Base-by-base conservation (phyloP, 1,140 invertebrate species). In the Hyposmocoma kahamanoa region DNA sequence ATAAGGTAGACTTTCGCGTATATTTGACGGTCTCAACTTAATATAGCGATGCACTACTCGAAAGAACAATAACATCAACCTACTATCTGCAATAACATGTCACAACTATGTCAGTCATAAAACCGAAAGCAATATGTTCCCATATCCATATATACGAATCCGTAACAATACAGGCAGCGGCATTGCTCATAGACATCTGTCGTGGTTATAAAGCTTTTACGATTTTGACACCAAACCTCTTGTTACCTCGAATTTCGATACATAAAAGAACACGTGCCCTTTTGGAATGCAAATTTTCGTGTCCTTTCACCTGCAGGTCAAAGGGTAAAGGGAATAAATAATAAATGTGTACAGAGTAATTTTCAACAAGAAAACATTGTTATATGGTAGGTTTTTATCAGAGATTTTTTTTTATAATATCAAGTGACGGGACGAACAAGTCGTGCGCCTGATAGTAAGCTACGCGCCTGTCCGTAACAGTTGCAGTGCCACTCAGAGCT, bases 121-220 rank as follows among this genome's bases (percentile, higher is more conserved):
- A 28, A n/a, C n/a, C n/a, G n/a, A n/a, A n/a, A n/a, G n/a, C n/a
- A n/a, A n/a, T n/a, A n/a, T n/a, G n/a, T n/a, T n/a, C n/a, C n/a
- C n/a, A n/a, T n/a, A n/a, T n/a, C n/a, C n/a, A n/a, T n/a, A n/a
- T n/a, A n/a, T n/a, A n/a, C n/a, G n/a, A n/a, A n/a, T n/a, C n/a
- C n/a, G n/a, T n/a, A n/a, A n/a, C n/a, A n/a, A n/a, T n/a, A n/a
- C 24, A 28, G 11, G 11, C 24, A 28, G 11, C 5, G 11, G 24
- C 47, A 46, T 55, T 26, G 38, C 50, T 55, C 42, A 38, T 49
- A 50, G 50, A 55, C 53, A 55, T 49, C 53, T 55, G 53, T 48
- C 42, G 36, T 19, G 24, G 26, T 43, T 10, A 41, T 55, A 50
- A 55, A 55, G 38, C 26, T 50, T 55, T 55, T 55, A 55, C 53